Percentiles rank a stretch among this genome's conserved stretches.
Evolutionary conservation across 2,113 vertebrate genomes (phyloP).

Genomic region (Polypterus senegalus): DNA sequence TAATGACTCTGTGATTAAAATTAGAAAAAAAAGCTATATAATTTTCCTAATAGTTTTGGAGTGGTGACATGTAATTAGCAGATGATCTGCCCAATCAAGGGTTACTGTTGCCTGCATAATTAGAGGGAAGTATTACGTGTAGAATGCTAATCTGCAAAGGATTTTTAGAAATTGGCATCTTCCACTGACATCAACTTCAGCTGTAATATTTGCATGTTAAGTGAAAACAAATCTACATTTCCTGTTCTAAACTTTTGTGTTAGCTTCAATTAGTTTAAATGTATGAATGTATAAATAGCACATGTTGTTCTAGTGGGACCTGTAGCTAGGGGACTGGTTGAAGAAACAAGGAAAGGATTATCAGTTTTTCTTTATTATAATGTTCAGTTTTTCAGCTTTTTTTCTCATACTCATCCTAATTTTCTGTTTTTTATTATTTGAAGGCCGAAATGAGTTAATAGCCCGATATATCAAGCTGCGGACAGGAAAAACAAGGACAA

Average conservation of each 20-base stretch:
- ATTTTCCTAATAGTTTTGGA: conserved; percentile 63
- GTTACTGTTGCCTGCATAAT: conserved; percentile 50
- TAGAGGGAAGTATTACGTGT: conserved; percentile 45
- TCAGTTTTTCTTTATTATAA: neutral
- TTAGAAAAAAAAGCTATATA: conserved; percentile 37
- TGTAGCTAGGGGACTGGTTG: too few species aligned
- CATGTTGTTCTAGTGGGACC: conserved; percentile 24
- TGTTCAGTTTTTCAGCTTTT: conserved; percentile 8
- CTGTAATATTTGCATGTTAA: conserved; percentile 27
- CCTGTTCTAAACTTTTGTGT: conserved; percentile 38
- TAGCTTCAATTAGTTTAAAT: conserved; percentile 29
- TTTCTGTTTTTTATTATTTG: neutral
- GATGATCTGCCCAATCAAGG: conserved; percentile 60
- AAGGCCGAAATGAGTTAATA: conserved; percentile 97
- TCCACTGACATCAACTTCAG: conserved; percentile 50
- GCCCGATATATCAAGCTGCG: conserved; percentile 98
- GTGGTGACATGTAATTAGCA: conserved; percentile 57
- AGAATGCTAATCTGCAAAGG: conserved; percentile 43
- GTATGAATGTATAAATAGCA: conserved; percentile 15
- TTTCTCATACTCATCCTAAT: neutral
- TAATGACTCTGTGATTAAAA: conserved; percentile 54
- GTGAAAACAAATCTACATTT: conserved; percentile 33
- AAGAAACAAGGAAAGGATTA: neutral
- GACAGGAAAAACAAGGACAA: conserved; percentile 95
- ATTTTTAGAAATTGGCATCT: conserved; percentile 52